Base-by-base conservation (phyloP, 2,113 vertebrate species). In the Apodemus speciosus region DNA sequence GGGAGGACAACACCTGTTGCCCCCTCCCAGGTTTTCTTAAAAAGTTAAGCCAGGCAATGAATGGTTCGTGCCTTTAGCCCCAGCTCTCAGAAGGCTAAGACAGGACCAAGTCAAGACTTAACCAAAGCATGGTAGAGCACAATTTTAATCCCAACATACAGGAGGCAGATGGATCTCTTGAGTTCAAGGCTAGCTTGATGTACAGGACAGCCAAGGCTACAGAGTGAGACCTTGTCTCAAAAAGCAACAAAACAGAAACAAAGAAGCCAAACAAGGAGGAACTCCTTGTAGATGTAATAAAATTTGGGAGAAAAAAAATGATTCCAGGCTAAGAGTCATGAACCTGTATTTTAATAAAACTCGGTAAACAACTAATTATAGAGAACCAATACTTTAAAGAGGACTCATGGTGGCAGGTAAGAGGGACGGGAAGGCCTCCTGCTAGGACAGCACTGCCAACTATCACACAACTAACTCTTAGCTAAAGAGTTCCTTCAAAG, bases 401-500 rank as follows among this genome's bases (percentile, higher is more conserved):
- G 25, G 58, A 46, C 25, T 84, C 23, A 20, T 14, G 13, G 40
- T 64, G 15, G 6, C 16, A 13, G 51, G 2, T 23, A 49, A 49
- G 6, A 3, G 32, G 18, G 5, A 21, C 77, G 18, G 38, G 16
- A 64, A 27, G 79, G 32, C 66, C 3, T 83, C 56, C 18, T 73
- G 46, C 46, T 88, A 73, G 14, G 77, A 56, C 0, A 43, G 10
- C 79, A 88, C 23, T 79, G 21, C 38, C 73, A 73, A 23, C 6
- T 53, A 35, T 62, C 40, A 77, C 23, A 16, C 4, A 40, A 51
- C 15, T 46, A 46, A 1, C 38, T 46, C 40, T 43, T 46, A 89
- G 35, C 38, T 85, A 64, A 46, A 88, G 8, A 27, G 86, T 94
- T 80, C 75, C 35, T 43, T 90, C 40, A 69, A 88, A 81, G 60